Evolutionary conservation across 1,140 invertebrate species (phyloP), one percentile per base, ranked within the genome.

Genomic region (Chymomyza costata): DNA sequence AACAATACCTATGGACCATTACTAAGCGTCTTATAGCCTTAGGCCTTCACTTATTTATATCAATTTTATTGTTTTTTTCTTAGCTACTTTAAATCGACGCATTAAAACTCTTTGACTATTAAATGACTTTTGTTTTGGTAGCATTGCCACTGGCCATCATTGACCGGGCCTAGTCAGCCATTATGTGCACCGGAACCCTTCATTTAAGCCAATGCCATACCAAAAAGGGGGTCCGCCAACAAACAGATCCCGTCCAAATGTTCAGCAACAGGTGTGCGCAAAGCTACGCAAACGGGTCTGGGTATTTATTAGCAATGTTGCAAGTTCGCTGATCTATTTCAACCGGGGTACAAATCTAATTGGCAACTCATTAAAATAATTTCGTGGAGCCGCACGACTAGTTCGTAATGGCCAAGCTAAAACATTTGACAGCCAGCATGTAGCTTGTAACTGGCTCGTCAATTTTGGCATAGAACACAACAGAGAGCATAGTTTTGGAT

Each of bases 341-440:
- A 57, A 31, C 16, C 8, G 21, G 3, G 8, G 21, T 25, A 32
- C 28, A 11, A 31, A 40, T 65, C 64, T 73, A 73, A 73, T 73
- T 73, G 68, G 68, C 68, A 74, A 73, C 68, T 73, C 68, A 73
- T 74, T 73, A 74, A 73, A 73, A 71, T 73, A 71, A 71, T 73
- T 67, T 71, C 49, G 63, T 74, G 69, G 57, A n/a, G n/a, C n/a
- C n/a, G n/a, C n/a, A n/a, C n/a, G n/a, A n/a, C 17, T 39, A 13
- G 18, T 41, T 16, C 31, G 30, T 5, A 28, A 38, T 35, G 64
- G 68, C n/a, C n/a, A n/a, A n/a, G n/a, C n/a, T n/a, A n/a, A n/a
- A n/a, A 55, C 64, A 73, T 67, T 68, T 69, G 69, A 49, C 65
- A 55, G 37, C 30, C 3, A 3, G 35, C n/a, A 31, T 25, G 35